phyloP scores from a whole-genome alignment of 2,888 invertebrate species.

The Blastobasis adustella region DNA sequence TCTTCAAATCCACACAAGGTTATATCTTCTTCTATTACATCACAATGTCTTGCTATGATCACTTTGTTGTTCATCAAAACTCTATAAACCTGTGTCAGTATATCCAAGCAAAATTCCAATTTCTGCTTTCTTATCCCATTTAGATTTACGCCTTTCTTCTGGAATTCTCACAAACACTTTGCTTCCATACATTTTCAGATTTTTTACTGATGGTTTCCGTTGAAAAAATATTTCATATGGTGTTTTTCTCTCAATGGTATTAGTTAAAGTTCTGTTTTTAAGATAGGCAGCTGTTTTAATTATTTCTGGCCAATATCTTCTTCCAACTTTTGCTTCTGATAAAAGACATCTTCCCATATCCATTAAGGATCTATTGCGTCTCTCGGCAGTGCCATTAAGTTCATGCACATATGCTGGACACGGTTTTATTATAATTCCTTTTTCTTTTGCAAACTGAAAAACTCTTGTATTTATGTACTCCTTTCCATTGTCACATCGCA shows the following conservation, averaged over 20 bases:
- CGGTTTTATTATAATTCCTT: conserved; percentile 1
- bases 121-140: neutral
- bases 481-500: neutral
- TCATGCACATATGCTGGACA: conserved; percentile 2
- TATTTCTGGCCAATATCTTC: too few relatives aligned
- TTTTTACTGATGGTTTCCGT: neutral
- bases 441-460: conserved; percentile 1
- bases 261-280: conserved; percentile 1
- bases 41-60: conserved; percentile 19
- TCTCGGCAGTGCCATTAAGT: conserved; percentile 2
- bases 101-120: conserved; percentile 22
- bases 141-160: neutral
- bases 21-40: conserved; percentile 21
- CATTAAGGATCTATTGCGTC: conserved; percentile 4
- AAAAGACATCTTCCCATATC: too few relatives aligned
- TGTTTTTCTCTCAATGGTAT: neutral
- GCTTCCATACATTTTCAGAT: conserved; percentile 1
- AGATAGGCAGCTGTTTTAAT: neutral
- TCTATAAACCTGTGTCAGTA: conserved; percentile 22
- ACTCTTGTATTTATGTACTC: conserved; percentile 1
- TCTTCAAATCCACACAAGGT: conserved; percentile 15
- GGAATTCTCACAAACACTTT: neutral
- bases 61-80: conserved; percentile 21
- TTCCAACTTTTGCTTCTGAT: too few relatives aligned
- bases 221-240: conserved; percentile 3